Conservation (phyloP, 2,797 vertebrate genomes). For the Sparidentex hasta region DNA sequence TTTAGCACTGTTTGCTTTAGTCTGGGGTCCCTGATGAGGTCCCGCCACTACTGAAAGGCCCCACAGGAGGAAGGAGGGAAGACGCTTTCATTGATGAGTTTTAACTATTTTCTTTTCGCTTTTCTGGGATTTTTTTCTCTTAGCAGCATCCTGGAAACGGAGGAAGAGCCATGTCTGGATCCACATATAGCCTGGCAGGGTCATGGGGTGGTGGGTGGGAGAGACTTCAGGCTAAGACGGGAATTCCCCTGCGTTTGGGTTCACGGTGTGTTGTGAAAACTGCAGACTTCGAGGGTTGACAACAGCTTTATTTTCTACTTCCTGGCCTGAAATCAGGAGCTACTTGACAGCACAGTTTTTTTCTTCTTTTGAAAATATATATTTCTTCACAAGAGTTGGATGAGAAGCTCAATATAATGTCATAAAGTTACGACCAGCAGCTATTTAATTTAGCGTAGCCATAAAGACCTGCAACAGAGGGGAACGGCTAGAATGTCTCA, state of each 20-base stretch:
- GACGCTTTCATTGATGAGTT: slow-evolving; percentile 52
- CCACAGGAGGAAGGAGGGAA: slow-evolving; percentile 67
- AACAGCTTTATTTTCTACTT: slow-evolving; percentile 1
- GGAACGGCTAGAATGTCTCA: neutral
- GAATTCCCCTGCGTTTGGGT: slow-evolving; percentile 59
- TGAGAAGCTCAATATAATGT: neutral
- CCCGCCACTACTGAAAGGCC: slow-evolving; percentile 39
- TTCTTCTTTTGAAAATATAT: neutral
- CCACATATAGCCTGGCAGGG: slow-evolving; percentile 56
- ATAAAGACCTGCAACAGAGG: neutral
- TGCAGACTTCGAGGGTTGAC: slow-evolving; percentile 12
- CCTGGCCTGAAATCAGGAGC: slow-evolving; percentile 4
- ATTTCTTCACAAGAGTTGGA: neutral
- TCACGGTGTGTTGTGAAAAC: slow-evolving; percentile 12
- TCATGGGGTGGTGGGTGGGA: slow-evolving; percentile 52
- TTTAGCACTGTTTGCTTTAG: slow-evolving; percentile 76
- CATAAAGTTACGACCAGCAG: neutral
- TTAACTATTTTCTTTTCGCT: slow-evolving; percentile 63
- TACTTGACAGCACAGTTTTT: neutral
- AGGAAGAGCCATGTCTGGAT: slow-evolving; percentile 57
- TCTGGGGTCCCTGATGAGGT: slow-evolving; percentile 63
- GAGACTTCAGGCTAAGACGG: slow-evolving; percentile 45
- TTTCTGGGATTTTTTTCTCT: slow-evolving; percentile 41
- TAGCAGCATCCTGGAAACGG: slow-evolving; percentile 56
- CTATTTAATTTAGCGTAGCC: neutral